A percentile compares a stretch with the other conserved stretches of the same genome.
Evolutionary conservation across 2,888 invertebrate genomes (phyloP).

Genomic region (Masnerella sp.): DNA sequence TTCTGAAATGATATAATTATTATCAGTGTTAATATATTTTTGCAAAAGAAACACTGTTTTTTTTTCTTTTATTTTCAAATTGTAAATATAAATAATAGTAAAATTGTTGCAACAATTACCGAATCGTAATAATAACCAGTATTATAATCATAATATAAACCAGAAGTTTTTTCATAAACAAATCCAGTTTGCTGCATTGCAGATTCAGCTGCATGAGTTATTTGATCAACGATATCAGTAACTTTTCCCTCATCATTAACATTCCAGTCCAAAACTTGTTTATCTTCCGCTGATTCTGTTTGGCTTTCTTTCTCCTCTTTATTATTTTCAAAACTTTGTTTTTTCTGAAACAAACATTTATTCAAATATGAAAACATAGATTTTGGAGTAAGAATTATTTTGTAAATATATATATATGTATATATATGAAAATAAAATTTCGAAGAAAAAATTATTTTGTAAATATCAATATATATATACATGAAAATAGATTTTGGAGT

Average conservation of each 20-base stretch:
- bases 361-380: no score
- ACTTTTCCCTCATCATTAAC: constrained; percentile 62
- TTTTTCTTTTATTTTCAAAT: no score
- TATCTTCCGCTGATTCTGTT: constrained; percentile 64
- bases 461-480: no score
- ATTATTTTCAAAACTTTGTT: constrained; percentile 22
- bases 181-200: constrained; percentile 86
- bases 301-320: constrained; percentile 63
- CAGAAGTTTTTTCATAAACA: constrained; percentile 91
- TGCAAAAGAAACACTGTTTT: no score
- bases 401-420: not conserved
- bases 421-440: no score
- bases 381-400: no score
- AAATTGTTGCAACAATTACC: constrained; percentile 77
- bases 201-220: constrained; percentile 86
- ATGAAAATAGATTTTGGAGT: no score
- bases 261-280: constrained; percentile 64
- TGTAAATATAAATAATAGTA: not conserved
- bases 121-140: constrained; percentile 95
- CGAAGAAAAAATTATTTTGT: no score
- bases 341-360: constrained; percentile 39
- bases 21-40: no score
- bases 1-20: constrained; percentile 81
- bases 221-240: constrained; percentile 84
- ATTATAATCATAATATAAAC: constrained; percentile 92